Evolutionary conservation across 2,888 invertebrate genomes (phyloP).

Genomic region (Acanthosoma haemorrhoidale): DNA sequence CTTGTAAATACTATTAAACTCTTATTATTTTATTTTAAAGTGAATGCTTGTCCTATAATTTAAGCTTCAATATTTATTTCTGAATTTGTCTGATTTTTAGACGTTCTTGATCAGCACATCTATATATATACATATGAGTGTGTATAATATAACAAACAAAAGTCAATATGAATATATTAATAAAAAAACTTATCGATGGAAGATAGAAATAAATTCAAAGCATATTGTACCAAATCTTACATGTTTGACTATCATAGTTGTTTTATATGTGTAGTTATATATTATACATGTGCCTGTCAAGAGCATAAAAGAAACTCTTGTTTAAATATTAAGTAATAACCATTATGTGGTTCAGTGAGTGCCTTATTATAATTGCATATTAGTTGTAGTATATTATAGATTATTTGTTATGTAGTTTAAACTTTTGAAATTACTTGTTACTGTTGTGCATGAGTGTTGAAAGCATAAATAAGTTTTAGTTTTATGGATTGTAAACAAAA

Average conservation of each 20-base stretch:
- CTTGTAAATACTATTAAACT: background rate
- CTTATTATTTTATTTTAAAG: background rate
- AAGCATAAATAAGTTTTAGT: no score
- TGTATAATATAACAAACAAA: no score
- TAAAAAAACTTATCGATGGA: no score
- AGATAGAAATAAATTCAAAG: no score
- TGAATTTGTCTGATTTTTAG: background rate
- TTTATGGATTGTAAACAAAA: no score
- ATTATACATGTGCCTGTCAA: background rate
- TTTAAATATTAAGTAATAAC: slow-evolving; percentile 3
- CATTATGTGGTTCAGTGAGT: slow-evolving; percentile 4
- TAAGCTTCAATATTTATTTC: background rate
- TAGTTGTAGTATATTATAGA: background rate
- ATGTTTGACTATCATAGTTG: no score
- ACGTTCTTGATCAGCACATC: background rate
- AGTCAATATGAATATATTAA: no score
- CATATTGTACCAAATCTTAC: no score
- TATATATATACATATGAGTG: background rate
- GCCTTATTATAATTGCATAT: slow-evolving; percentile 12
- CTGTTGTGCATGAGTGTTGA: no score
- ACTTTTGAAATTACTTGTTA: no score
- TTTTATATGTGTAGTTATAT: no score
- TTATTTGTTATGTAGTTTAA: background rate
- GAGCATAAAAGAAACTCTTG: background rate
- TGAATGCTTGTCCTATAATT: background rate